Evolutionary conservation across 2,113 vertebrate species (phyloP), one percentile per base, ranked within the genome.

Genomic region (Neogale vison): DNA sequence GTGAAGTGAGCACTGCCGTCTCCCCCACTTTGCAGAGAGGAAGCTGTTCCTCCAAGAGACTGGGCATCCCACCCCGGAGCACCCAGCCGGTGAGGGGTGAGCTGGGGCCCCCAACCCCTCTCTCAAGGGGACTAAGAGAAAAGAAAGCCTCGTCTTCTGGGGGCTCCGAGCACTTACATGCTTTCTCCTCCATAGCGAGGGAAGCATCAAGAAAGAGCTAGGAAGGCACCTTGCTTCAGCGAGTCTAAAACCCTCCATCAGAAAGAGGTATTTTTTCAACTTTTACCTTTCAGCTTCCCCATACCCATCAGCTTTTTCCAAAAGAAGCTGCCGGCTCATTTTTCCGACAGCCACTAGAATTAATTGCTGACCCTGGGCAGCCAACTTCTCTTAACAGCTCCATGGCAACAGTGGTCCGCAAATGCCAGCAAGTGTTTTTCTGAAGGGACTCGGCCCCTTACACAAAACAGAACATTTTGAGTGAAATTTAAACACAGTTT

Each of bases 381-480:
- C 92, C 17, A 71, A 45, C 45, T 24, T 71, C 81, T 72, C 96
- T 29, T 47, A 52, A 72, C 50, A 10, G 90, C 89, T 94, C 81
- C 95, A 65, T 86, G 67, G 95, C 96, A 90, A 96, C 94, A 2
- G 7, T 34, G 65, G 71, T 55, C 69, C 24, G 6, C 93, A 72
- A 90, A 96, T 74, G 96, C 97, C 91, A 92, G 98, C 77, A 36
- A 86, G 89, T 86, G 82, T 93, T 83, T 92, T 91, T 67, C 97
- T 96, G 83, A 95, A 88, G 93, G 95, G 93, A 95, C 97, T 95
- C 85, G 72, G 39, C 55, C 93, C 96, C 79, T 76, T 17, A 87
- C 92, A 96, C 95, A 93, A 97, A 97, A 86, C 23, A 95, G 96
- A 96, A 92, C 86, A 89, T 95, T 95, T 69, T 89, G 91, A 94